Conservation (phyloP, 2,888 invertebrate genomes). For the Acronicta leporina region DNA sequence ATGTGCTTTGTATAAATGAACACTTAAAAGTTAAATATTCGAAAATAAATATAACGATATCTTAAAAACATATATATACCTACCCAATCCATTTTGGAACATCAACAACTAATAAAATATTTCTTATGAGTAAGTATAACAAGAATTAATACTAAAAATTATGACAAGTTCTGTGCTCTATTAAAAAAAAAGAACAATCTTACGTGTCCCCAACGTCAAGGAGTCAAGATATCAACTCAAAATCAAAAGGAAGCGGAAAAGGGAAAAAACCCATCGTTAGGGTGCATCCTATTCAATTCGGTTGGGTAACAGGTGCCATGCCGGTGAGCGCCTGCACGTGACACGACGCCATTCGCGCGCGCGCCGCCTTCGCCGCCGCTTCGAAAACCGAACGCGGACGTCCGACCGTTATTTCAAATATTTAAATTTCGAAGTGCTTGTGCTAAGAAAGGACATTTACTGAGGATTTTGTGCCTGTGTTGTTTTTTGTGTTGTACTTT, state of each 20-base stretch:
- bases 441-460: constrained; percentile 72
- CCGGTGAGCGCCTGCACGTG: constrained; percentile 76
- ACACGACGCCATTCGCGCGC: constrained; percentile 86
- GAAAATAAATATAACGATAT: neutral
- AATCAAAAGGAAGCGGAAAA: constrained; percentile 66
- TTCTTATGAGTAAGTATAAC: too few relatives aligned
- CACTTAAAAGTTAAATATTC: neutral
- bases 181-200: constrained; percentile 23
- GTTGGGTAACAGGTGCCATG: constrained; percentile 78
- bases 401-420: constrained; percentile 67
- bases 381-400: constrained; percentile 75
- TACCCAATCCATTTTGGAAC: neutral
- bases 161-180: constrained; percentile 3
- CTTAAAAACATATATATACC: too few relatives aligned
- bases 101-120: too few relatives aligned
- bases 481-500: constrained; percentile 60
- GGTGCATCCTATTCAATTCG: constrained; percentile 71
- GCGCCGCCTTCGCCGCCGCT: constrained; percentile 83
- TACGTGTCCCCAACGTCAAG: constrained; percentile 31
- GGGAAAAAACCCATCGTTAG: constrained; percentile 62
- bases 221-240: constrained; percentile 29
- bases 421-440: constrained; percentile 75
- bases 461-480: constrained; percentile 85
- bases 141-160: neutral
- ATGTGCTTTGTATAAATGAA: too few relatives aligned